Base-by-base conservation (phyloP, 1,140 invertebrate genomes). In the Drosophila sulfurigaster region DNA sequence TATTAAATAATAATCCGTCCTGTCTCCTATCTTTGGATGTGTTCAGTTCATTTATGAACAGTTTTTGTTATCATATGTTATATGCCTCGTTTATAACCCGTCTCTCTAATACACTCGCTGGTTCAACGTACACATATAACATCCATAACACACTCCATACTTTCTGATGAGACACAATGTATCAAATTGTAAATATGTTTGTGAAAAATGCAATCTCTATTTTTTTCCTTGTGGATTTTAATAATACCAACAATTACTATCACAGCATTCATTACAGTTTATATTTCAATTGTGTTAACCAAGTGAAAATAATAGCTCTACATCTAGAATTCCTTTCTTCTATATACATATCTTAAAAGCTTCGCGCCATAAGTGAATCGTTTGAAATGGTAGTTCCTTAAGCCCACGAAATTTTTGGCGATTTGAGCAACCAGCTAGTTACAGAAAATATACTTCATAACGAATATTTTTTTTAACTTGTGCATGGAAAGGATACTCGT, bases 151-250 rank as follows among this genome's bases (percentile, higher is more conserved):
- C 38, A 63, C 64, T 56, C 41, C n/a, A 43, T 46, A 48, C 41
- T 63, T 67, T 67, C 70, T 63, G 80, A 82, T 76, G 79, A 73
- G 79, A 57, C 68, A 66, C 58, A 76, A 77, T 41, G 49, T 79
- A 65, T 79, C 68, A 63, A 86, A 75, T 48, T 91, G 88, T 91
- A 91, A 88, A 91, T 91, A 91, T 89, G 88, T 91, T 91, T 91
- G 88, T 85, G 88, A 78, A 73, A 91, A 78, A 78, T 91, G 83
- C 81, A 91, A 81, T 78, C 75, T 82, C 62, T 60, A 78, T 85
- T 88, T 20, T 41, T 56, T 57, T 57, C 5, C 6, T 20, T 57
- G 75, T 80, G 56, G 68, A 73, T 76, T 73, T 65, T 46, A 20
- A 56, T 78, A 83, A 72, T 77, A 77, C 65, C 60, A 80, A 57